These are phyloP conservation scores for Mystacides longicornis DNA, from an alignment of 2,888 invertebrate species.

Conservation along the genomic window DNA sequence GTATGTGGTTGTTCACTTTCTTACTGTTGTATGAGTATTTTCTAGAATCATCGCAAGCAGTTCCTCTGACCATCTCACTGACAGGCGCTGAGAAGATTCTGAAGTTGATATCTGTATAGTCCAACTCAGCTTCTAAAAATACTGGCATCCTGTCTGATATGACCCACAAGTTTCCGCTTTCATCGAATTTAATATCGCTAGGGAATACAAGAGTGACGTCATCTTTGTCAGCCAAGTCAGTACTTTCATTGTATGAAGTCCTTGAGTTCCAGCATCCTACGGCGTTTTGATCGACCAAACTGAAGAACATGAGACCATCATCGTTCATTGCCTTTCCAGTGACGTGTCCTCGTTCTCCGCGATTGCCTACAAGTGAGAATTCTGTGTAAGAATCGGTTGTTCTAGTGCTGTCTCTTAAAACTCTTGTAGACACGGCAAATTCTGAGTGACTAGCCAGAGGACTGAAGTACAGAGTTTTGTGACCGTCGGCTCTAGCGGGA, in stretches of 20 bases:
- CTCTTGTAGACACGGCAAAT: constrained; percentile 69
- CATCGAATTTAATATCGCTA: constrained; percentile 70
- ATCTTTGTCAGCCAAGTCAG: constrained; percentile 65
- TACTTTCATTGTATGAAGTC: constrained; percentile 56
- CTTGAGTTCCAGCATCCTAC: constrained; percentile 76
- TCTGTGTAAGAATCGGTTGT: constrained; percentile 64
- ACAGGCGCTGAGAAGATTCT: constrained; percentile 65
- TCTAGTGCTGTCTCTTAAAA: constrained; percentile 60
- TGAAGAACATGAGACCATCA: constrained; percentile 67
- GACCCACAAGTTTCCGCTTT: constrained; percentile 66
- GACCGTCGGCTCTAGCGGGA: constrained; percentile 58
- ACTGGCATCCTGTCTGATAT: constrained; percentile 78
- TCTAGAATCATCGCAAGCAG: constrained; percentile 51
- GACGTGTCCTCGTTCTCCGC: constrained; percentile 62
- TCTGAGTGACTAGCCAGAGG: constrained; percentile 71
- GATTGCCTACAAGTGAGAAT: constrained; percentile 57
- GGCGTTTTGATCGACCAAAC: constrained; percentile 72
- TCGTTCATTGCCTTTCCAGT: constrained; percentile 70
- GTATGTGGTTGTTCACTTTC: too few species aligned
- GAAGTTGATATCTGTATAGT: constrained; percentile 72
- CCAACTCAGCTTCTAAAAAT: constrained; percentile 60
- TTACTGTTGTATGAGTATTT: too few species aligned
- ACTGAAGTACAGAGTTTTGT: constrained; percentile 67
- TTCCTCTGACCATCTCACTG: constrained; percentile 58
- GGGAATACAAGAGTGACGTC: constrained; percentile 72